A percentile compares a stretch with the other conserved stretches of the same genome.
phyloP scores from a whole-genome alignment of 1,140 invertebrate genomes.

The Calephelis nemesis region DNA sequence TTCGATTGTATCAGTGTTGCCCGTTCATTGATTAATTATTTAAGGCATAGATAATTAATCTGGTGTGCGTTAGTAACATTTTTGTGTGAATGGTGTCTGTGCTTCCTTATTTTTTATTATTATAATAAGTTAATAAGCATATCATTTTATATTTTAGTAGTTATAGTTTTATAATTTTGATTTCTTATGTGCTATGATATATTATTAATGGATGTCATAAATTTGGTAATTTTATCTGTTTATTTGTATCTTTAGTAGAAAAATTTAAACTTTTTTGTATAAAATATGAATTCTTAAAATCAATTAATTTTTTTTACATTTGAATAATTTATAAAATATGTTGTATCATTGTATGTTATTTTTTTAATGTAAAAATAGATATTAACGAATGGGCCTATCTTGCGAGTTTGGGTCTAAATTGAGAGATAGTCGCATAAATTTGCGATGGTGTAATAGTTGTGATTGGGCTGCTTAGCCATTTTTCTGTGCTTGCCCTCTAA shows the following conservation, averaged over 20 bases:
- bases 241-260: neutral
- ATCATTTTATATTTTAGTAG: constrained; percentile 7
- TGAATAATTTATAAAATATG: no score
- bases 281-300: neutral
- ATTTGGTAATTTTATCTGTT: no score
- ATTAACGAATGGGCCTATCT: no score
- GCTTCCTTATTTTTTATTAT: constrained; percentile 36
- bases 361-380: no score
- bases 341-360: no score
- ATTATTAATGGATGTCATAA: neutral
- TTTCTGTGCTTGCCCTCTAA: no score
- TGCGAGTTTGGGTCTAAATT: no score
- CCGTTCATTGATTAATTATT: constrained; percentile 29
- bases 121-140: constrained; percentile 22
- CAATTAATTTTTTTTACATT: no score
- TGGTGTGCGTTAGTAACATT: constrained; percentile 31
- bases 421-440: no score
- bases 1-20: constrained; percentile 31
- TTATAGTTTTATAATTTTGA: neutral
- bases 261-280: neutral
- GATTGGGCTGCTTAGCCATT: no score
- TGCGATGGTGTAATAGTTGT: no score
- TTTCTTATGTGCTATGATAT: neutral
- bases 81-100: constrained; percentile 31
- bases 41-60: constrained; percentile 24